Evolutionary conservation across 2,113 vertebrate species (phyloP), one percentile per base, ranked within the genome.

Genomic region (Blennius ocellaris): DNA sequence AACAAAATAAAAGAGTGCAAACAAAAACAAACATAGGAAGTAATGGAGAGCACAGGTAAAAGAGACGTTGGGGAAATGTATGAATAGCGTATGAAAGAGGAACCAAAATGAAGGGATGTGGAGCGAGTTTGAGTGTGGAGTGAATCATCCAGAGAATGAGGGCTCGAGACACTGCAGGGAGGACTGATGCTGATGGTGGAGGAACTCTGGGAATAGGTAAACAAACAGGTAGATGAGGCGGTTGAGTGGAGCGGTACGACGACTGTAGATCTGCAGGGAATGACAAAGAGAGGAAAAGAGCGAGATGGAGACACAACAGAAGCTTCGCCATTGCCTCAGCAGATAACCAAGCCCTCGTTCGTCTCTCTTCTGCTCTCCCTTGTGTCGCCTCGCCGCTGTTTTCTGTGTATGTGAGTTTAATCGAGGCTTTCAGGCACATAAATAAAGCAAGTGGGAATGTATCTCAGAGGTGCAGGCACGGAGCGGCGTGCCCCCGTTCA

Each of bases 181-280:
- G 60, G 66, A 68, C 63, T 49, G 66, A 64, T 70, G 77, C 41
- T 83, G 81, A 81, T 64, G 68, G 78, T 75, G 69, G 71, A 80
- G 79, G 74, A 81, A 80, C 69, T 56, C 51, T 66, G 84, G 75
- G 82, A 84, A 78, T 72, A 69, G 75, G 83, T 84, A 90, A 91
- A 88, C 81, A 90, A 86, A 89, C 78, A 69, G 77, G 79, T 70
- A 79, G 82, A 83, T 81, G 76, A 78, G 63, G 68, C 69, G 69
- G 80, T 80, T 76, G 81, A 90, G 78, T 87, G 78, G 69, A 90
- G 82, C 82, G 44, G 12, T 54, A 55, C 78, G 53, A 21, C 14
- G 11, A 12, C 53, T 71, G 59, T 1, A 36, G 54, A 68, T 85
- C 84, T 86, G 68, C 73, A 65, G 85, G 83, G 85, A 87, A 68